Evolutionary conservation across 2,888 invertebrate genomes (phyloP), one percentile per base, ranked within the genome.

Genomic region (Eristalis intricaria): DNA sequence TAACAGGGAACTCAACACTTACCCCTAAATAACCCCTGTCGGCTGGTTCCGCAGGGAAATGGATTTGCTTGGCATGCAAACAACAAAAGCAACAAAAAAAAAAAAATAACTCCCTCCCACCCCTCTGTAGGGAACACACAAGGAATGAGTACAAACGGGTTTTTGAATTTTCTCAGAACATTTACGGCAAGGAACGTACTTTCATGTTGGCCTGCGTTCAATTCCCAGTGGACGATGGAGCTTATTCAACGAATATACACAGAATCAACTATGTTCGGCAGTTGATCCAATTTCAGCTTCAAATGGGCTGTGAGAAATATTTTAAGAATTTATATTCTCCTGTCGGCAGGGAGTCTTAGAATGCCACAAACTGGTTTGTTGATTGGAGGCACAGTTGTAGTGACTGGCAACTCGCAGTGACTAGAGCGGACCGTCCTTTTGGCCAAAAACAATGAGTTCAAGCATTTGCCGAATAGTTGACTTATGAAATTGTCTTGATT

Each of bases 271-370:
- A 50, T 50, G 19, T 50, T 50, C 50, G 19, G 50, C 19, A 50
- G 50, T 50, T 50, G 50, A 50, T 50, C 19, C 50, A 50, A 50
- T 50, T 50, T 50, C 50, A 19, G n/a, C 50, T 19, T 50, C 50
- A 50, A 50, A 50, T 50, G 50, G 50, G 50, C 50, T 50, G 50
- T 50, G 50, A 50, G 50, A 50, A 50, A 50, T 50, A 50, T 50
- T 50, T 50, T 50, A 50, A 50, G 19, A 50, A 50, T 50, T 50
- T 50, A 50, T 50, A 19, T 19, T n/a, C 50, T 50, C 19, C 50
- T 50, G 50, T 50, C 50, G 50, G 19, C 19, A 19, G 50, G 50
- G 19, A 19, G 50, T 50, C 50, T 50, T 50, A 50, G 50, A 19
- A 50, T 19, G n/a, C 50, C 19, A 50, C 50, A 50, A 50, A 50